Evolutionary conservation across 2,888 invertebrate genomes (phyloP), one percentile per base, ranked within the genome.

Genomic region (Cataglyphis albicans): DNA sequence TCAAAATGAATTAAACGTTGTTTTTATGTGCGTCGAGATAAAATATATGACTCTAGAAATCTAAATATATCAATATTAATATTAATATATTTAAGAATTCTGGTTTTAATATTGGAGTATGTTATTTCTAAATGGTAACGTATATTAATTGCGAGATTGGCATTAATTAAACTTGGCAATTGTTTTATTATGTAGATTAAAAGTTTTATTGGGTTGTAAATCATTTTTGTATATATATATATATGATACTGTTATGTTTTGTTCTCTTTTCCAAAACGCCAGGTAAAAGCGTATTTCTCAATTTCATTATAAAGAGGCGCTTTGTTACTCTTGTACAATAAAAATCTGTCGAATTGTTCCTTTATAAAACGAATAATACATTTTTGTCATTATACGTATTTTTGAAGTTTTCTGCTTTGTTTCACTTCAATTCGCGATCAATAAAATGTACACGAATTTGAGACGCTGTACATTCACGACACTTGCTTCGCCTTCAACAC

Each of bases 401-500:
- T 73, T 41, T n/a, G 15, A 72, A 6, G 12, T 41, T 41, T 41
- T 10, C 25, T 73, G 3, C 0, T 41, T 59, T 63, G 48, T 64
- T 64, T 63, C 3, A 0, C 5, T 48, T 64, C 15, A 21, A 21
- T 64, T 18, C 21, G 21, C 21, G 63, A 74, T 74, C 63, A 6
- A 74, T 74, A 48, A n/a, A 44, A 44, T 10, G 25, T 61, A 59
- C 0, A 41, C n/a, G 32, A 63, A 63, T 64, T 61, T 32, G 41
- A 59, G 18, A 5, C n/a, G 12, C n/a, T 32, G 35, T 75, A 63
- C n/a, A n/a, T 61, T 29, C 21, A 32, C 61, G 18, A 74, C 74
- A 64, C 35, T 63, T 44, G 64, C 48, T 75, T 75, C 32, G 35
- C 21, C 18, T 21, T 48, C 32, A 75, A 75, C 21, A 35, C 48